Base-by-base conservation (phyloP, 37 sponge, comb jelly and placozoan genomes). In the Ianthella basta region DNA sequence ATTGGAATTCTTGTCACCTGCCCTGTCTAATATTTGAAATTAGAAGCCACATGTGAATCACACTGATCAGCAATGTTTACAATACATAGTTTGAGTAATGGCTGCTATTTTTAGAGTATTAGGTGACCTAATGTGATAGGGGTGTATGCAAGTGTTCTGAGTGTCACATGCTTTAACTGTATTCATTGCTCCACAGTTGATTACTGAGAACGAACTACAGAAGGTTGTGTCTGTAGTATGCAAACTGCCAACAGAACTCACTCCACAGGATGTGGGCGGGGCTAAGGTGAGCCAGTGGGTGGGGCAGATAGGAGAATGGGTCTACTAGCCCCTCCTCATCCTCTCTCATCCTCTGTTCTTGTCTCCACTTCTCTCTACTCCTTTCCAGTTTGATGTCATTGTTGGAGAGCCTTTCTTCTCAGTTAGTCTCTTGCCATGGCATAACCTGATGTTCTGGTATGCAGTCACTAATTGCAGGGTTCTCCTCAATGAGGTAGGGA, bases 391-490 rank as follows among this genome's bases (percentile, higher is more conserved):
- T 85, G 89, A 92, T 34, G 87, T 88, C 1, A 36, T 91, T 23
- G n/a, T 94, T 27, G 90, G 87, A 36, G 95, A 94, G 87, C 95
- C 95, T 14, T 91, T 61, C 84, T 94, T 92, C 73, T 59, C 80
- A 55, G 35, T 86, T n/a, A 84, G 82, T 39, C 72, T 88, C 16
- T 57, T 94, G 36, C 92, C 95, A 3, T 94, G 95, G 95, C 92
- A 94, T 80, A 86, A 88, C 84, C 84, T 94, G 23, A 68, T 80
- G 72, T 94, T 85, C 89, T 91, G 92, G 95, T 94, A 91, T 56
- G 85, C 87, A 3, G 36, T 74, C 20, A 72, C 60, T 30, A 56
- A 57, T 59, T 57, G 91, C 29, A 20, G 65, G 32, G 50, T 18
- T 29, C 38, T 87, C 35, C 66, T 91, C 72, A 23, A 59, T 55